phyloP scores from a whole-genome alignment of 2,113 vertebrate genomes.

The Cephalopterus ornatus region DNA sequence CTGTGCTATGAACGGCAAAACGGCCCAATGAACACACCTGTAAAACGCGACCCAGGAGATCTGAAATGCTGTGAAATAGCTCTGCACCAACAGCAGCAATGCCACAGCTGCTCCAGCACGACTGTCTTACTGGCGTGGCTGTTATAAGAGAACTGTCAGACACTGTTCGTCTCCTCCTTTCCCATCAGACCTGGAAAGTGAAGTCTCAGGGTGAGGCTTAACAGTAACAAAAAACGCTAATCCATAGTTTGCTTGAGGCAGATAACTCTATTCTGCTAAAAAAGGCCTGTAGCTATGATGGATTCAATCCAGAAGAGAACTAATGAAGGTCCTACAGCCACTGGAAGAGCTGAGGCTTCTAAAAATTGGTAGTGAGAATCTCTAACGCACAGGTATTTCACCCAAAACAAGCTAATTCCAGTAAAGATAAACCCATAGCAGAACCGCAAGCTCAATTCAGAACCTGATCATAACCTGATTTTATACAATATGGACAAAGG shows the following conservation, averaged over 20 bases:
- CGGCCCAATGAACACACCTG: not conserved
- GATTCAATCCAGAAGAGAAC: not conserved
- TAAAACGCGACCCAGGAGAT: not conserved
- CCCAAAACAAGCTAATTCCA: not conserved
- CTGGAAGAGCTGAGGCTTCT: not conserved
- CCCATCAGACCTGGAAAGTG: not conserved
- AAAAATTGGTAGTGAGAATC: not conserved
- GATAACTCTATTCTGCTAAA: not conserved
- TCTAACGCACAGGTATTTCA: not conserved
- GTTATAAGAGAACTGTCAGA: not conserved
- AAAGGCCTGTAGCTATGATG: not conserved
- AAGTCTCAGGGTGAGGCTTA: not conserved
- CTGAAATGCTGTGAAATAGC: not conserved
- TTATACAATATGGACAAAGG: not conserved
- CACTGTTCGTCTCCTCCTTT: not conserved
- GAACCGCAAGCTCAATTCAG: not conserved
- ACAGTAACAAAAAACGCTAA: not conserved
- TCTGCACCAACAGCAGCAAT: not conserved
- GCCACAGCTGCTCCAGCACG: not conserved
- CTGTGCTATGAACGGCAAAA: fast-evolving
- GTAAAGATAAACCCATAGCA: not conserved
- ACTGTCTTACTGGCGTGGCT: not conserved
- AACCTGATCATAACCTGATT: not conserved
- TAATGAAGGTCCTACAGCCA: not conserved
- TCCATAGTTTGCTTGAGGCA: not conserved